Evolutionary conservation across 1,140 invertebrate genomes (phyloP).

Genomic region (Pachypsylla venusta): DNA sequence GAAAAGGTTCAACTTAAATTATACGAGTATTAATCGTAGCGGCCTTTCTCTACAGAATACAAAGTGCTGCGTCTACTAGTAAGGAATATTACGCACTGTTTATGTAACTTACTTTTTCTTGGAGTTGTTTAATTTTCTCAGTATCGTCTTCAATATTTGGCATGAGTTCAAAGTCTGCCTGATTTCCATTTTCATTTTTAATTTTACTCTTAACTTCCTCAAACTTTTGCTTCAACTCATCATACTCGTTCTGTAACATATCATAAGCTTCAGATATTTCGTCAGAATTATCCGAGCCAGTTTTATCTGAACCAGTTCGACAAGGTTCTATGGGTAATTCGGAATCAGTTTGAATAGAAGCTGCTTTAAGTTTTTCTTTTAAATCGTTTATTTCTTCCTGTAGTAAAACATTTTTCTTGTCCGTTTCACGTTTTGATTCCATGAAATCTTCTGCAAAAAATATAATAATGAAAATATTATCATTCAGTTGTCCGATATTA

Average conservation of each 20-base stretch:
- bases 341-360: background rate
- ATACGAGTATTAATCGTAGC: too few relatives aligned
- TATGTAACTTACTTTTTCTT: too few relatives aligned
- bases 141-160: background rate
- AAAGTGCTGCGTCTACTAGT: too few relatives aligned
- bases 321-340: background rate
- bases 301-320: too few relatives aligned
- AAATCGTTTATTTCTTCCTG: background rate
- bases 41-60: too few relatives aligned
- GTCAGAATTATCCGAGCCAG: background rate
- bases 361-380: background rate
- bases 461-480: too few relatives aligned
- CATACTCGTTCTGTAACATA: background rate
- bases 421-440: background rate
- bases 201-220: background rate
- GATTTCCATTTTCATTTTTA: background rate
- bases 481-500: too few relatives aligned
- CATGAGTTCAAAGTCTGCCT: background rate
- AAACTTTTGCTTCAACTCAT: background rate
- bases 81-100: too few relatives aligned
- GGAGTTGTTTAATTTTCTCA: background rate
- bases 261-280: conserved; percentile 6
- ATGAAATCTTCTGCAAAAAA: background rate
- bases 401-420: background rate
- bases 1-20: too few relatives aligned